Evolutionary conservation across 2,888 invertebrate genomes (phyloP).

Genomic region (Drosophila koepferae): DNA sequence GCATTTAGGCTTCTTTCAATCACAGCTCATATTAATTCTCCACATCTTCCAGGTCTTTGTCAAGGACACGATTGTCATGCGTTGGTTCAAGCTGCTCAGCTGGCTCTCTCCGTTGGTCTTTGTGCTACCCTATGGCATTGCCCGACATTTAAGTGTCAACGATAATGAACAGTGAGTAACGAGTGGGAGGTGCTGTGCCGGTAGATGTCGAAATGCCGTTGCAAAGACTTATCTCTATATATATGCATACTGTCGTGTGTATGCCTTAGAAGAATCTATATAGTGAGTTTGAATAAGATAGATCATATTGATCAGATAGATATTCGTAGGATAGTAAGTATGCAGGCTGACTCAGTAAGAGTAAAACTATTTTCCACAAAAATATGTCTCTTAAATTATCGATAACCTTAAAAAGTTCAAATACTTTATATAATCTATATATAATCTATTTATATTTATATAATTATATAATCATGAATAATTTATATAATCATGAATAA

Average conservation of each 20-base stretch:
- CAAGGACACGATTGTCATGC: slow-evolving; percentile 89
- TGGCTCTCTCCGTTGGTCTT: slow-evolving; percentile 88
- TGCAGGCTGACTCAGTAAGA: neutral
- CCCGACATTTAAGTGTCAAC: slow-evolving; percentile 83
- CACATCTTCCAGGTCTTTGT: slow-evolving; percentile 88
- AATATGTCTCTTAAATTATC: neutral
- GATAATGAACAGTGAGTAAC: slow-evolving; percentile 87
- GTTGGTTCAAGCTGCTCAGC: slow-evolving; percentile 89
- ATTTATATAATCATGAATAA: neutral
- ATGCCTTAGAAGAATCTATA: neutral
- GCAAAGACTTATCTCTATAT: neutral
- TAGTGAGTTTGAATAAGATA: neutral
- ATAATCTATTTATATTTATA: no score
- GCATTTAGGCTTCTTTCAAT: neutral
- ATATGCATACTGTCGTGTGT: neutral
- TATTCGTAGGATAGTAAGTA: neutral
- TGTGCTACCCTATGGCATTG: slow-evolving; percentile 85
- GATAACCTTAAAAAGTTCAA: neutral
- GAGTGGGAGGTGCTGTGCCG: neutral
- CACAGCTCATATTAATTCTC: neutral
- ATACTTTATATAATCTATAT: no score
- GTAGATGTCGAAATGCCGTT: neutral
- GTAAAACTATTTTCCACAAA: neutral
- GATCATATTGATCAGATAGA: no score
- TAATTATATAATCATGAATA: no score